Base-by-base conservation (phyloP, 2,888 invertebrate species). In the Tethea ocularis region DNA sequence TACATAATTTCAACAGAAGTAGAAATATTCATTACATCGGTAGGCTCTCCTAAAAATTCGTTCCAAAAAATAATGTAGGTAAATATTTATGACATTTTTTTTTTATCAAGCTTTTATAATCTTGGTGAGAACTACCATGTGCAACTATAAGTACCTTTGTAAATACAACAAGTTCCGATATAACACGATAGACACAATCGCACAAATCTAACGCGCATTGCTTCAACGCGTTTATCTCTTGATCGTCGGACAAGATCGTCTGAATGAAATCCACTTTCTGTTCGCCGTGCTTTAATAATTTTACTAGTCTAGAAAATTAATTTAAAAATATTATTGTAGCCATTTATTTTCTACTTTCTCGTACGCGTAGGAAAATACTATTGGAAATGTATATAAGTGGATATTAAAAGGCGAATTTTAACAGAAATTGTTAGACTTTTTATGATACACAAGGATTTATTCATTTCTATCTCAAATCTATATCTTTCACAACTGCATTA, bases 121-220 rank as follows among this genome's bases (percentile, higher is more conserved):
- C 7, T 33, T 13, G 13, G 2, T 33, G 10, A 29, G 0, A 29
- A 29, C 29, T 29, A 29, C 7, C 10, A 29, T 10, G 10, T 0
- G 10, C 29, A 29, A 29, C 33, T 38, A 17, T n/a, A 29, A 29
- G 8, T 76, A 89, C 92, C 88, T 90, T 90, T 13, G 87, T 84
- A 69, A 91, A 88, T 0, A 66, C 60, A 10, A 86, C 83, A 0
- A 91, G 79, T 54, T 91, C 89, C 3, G 80, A 68, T n/a, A 91
- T 71, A 1, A 85, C 70, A 1, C 69, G 68, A 29, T 80, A 74
- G 24, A 86, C 61, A 17, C 78, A 70, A 1, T 54, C 64, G 11
- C 69, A 75, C 68, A 92, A 77, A n/a, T 83, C 78, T 1, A 51
- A 29, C 0, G 82, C 77, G 51, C 83, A 78, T 61, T 89, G 80